A percentile compares a stretch with the other conserved stretches of the same genome.
Evolutionary conservation across 2,888 invertebrate genomes (phyloP).

Genomic region (Pinctada fucata): DNA sequence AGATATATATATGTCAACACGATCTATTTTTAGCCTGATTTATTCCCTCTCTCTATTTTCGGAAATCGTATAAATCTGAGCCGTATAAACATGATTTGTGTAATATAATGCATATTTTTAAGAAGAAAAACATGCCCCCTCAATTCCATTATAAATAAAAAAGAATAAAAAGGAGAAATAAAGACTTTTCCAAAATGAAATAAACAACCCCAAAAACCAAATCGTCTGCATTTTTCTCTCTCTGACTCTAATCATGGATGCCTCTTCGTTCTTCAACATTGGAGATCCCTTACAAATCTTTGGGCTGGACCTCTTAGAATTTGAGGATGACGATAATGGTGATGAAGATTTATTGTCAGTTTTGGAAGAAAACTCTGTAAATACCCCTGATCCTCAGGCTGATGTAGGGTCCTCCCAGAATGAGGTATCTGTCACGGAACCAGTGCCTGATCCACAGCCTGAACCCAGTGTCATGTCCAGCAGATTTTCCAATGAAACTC

Average conservation of each 20-base stretch:
- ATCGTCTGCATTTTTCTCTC: background rate
- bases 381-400: background rate
- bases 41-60: background rate
- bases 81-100: background rate
- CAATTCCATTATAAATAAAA: background rate
- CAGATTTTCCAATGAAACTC: background rate
- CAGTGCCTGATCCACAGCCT: background rate
- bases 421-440: background rate
- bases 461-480: background rate
- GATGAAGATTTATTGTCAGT: background rate
- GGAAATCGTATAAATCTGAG: background rate
- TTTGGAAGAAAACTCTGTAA: background rate
- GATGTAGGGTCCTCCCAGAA: background rate
- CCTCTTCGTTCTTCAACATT: background rate
- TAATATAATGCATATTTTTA: background rate
- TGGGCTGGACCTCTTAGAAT: background rate
- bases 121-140: background rate
- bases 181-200: background rate
- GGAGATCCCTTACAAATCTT: background rate
- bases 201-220: background rate
- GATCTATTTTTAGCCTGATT: constrained; percentile 1
- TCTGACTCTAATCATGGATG: background rate
- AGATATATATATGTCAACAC: background rate
- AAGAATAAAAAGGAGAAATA: background rate
- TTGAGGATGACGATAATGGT: background rate